These are phyloP conservation scores for Drosophila ironensis DNA, from an alignment of 1,140 invertebrate genomes.

Conservation along the genomic window DNA sequence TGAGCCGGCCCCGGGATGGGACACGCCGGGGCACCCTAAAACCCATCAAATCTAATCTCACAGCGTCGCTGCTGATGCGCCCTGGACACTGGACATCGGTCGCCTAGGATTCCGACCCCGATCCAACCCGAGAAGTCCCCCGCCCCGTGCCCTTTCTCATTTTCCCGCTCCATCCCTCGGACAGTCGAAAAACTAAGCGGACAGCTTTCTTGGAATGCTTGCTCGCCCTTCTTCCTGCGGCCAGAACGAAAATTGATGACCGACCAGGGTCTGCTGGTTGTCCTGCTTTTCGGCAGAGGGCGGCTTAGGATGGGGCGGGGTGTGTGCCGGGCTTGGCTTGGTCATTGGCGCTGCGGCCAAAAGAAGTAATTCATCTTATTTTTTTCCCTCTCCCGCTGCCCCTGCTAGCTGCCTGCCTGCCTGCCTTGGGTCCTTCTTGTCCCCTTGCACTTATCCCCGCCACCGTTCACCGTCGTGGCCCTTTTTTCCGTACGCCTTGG, in stretches of 20 bases:
- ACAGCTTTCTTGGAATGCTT: conserved; percentile 65
- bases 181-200: conserved; percentile 64
- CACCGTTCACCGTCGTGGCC: conserved; percentile 2
- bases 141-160: not conserved
- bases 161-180: conserved; percentile 1
- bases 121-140: not conserved
- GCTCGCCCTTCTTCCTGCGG: conserved; percentile 23
- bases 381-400: conserved; percentile 39
- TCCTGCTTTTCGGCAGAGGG: conserved; percentile 13
- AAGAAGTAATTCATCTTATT: conserved; percentile 81
- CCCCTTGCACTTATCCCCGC: conserved; percentile 5
- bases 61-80: conserved; percentile 72
- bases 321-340: conserved; percentile 44
- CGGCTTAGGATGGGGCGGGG: not conserved
- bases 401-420: too few relatives aligned
- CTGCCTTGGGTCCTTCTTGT: not conserved
- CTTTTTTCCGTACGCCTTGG: conserved; percentile 52
- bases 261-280: conserved; percentile 54
- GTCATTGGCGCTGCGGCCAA: conserved; percentile 79
- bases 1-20: conserved; percentile 17
- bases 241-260: conserved; percentile 78
- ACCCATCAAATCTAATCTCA: conserved; percentile 78
- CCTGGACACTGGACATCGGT: conserved; percentile 47
- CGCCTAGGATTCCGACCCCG: conserved; percentile 53
- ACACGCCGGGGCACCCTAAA: conserved; percentile 65